Base-by-base conservation (phyloP, 2,888 invertebrate species). In the Lepidochitona cinerea region DNA sequence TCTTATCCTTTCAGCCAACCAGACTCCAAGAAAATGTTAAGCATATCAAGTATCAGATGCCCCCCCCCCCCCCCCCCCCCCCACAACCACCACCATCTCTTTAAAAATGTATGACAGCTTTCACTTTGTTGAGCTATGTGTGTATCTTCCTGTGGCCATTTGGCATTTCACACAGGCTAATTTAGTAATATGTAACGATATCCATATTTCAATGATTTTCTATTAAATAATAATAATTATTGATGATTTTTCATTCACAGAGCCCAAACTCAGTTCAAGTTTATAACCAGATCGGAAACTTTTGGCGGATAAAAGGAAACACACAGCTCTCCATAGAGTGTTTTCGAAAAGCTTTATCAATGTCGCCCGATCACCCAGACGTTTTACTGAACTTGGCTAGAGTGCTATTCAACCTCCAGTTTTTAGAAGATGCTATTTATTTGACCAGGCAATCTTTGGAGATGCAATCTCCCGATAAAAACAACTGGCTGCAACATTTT, bases 401-500 rank as follows among this genome's bases (percentile, higher is more conserved):
- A 80, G 95, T 96, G 33, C 91, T 96, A 70, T 95, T 96, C 90
- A 96, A 95, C 80, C 93, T 96, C 74, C 96, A 96, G 89, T 96
- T 96, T 91, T 92, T 96, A 80, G 96, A 97, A 90, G 96, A 97
- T 91, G 96, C 96, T 54, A 96, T 96, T 83, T 96, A 95, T 88
- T 92, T 97, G 85, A 96, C 96, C 70, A 93, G 95, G 82, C 93
- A 95, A 70, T 96, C 96, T 18, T 92, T 97, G 53, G 96, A 96
- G 86, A 94, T 96, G 74, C 95, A 95, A 89, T 94, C 95, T 36
- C 94, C 95, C 0, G 96, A 96, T 87, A 94, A 95, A 87, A 95
- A 95, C 88, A 95, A 96, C 1, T 96, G 96, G 96, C 95, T 96
- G 87, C 96, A 96, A 91, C 96, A 96, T 92, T 96, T 96, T 89